Evolutionary conservation across 2,113 vertebrate species (phyloP), one percentile per base, ranked within the genome.

Genomic region (Psilopsiagon aymara): DNA sequence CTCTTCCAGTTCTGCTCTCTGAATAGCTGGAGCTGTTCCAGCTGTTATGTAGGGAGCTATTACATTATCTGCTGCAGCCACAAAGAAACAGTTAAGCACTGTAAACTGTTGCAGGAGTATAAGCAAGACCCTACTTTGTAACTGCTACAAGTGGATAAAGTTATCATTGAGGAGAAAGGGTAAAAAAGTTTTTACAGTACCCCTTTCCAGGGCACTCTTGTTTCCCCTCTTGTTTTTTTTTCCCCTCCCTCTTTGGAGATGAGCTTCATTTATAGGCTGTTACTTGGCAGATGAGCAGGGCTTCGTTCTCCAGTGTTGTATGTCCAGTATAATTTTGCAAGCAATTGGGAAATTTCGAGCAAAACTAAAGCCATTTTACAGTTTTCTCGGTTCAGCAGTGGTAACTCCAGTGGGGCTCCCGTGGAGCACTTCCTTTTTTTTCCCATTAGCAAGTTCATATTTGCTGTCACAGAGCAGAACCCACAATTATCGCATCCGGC

Each of bases 11-110:
- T 95, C n/a, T 69, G 77, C 47, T 53, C 41, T 84, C 51, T 94
- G 88, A 97, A 96, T 94, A 87, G 93, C 91, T 96, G 94, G 91
- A 95, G 73, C 68, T 15, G 69, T 94, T 94, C 88, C 95, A 94
- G 63, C 78, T 59, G 46, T 92, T 95, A 68, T 9, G 25, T 53
- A 68, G 86, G 86, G 66, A 85, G 43, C 53, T 88, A 69, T 17
- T 88, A 84, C 90, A 90, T 77, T 95, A 84, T 94, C 90, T 96
- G 84, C 88, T 77, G 70, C 82, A 80, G 69, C 83, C 94, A 91
- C 94, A 94, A 86, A 86, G 75, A 80, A 67, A 85, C 84, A 75
- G 90, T 82, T 88, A 88, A 94, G 60, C 3, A 1, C n/a, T 66
- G 76, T 92, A 75, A 96, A 88, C 86, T 86, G 66, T 55, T 78